Conservation (phyloP, 2,797 vertebrate species). For the Cetoscarus ocellatus region DNA sequence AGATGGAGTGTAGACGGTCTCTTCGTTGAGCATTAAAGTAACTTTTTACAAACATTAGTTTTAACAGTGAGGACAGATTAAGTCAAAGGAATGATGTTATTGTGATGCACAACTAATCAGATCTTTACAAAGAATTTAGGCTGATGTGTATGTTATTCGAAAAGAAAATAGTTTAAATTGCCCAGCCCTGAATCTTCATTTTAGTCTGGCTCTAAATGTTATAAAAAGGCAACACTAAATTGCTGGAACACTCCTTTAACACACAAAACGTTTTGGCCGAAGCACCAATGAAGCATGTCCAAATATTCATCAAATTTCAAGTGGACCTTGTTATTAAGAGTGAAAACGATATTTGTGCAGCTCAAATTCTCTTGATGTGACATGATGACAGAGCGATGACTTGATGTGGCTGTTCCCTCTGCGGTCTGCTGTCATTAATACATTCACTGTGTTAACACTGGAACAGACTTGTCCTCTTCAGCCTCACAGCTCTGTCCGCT, state of each 20-base stretch:
- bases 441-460: constrained; percentile 67
- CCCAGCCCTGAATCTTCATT: no score
- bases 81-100: no score
- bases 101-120: no score
- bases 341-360: neutral
- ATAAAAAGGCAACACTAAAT: neutral
- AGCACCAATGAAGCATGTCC: neutral
- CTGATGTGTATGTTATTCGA: no score
- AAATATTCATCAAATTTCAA: constrained; percentile 4
- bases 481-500: constrained; percentile 55
- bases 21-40: no score
- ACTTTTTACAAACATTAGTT: no score
- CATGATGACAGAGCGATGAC: constrained; percentile 12
- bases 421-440: constrained; percentile 54
- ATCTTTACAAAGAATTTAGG: no score
- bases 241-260: neutral
- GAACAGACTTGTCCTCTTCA: constrained; percentile 70
- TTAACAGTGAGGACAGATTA: no score
- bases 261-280: neutral
- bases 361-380: constrained; percentile 7
- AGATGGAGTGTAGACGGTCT: no score
- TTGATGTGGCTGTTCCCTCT: constrained; percentile 21
- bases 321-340: neutral
- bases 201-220: neutral
- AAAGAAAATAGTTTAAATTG: no score